These are phyloP conservation scores for Sinosuthora webbiana DNA, from an alignment of 2,113 vertebrate species.

Conservation along the genomic window DNA sequence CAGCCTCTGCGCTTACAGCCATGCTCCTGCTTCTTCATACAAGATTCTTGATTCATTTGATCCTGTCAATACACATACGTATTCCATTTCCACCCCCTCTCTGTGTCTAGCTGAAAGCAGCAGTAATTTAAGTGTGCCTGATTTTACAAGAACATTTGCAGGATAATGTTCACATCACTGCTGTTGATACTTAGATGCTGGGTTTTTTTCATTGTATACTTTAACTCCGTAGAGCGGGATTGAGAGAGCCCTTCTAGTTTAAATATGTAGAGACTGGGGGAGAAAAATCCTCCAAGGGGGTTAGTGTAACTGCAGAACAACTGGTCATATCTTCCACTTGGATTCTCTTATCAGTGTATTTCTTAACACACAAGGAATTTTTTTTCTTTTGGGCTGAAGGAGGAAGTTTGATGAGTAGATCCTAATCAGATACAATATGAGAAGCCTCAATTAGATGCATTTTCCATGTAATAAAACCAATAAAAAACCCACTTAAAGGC, in stretches of 20 bases:
- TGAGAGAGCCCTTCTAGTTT: not conserved
- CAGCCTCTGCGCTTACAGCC: fast-evolving
- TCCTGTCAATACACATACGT: not conserved
- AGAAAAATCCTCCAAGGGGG: not conserved
- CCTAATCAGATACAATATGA: not conserved
- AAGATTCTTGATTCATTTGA: not conserved
- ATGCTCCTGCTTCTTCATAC: not conserved
- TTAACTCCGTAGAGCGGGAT: not conserved
- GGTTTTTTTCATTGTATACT: not conserved
- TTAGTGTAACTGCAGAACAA: not conserved
- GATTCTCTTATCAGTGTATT: not conserved
- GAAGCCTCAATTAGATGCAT: slow-evolving; percentile 23
- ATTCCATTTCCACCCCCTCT: not conserved
- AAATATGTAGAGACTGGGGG: not conserved
- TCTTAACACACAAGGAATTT: not conserved
- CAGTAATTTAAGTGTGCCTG: not conserved
- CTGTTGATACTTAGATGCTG: not conserved
- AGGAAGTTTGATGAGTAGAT: not conserved
- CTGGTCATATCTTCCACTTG: not conserved
- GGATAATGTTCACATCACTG: not conserved
- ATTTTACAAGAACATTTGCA: not conserved
- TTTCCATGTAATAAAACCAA: slow-evolving; percentile 20
- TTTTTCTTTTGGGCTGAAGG: not conserved
- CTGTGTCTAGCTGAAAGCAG: not conserved
- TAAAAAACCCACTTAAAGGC: not conserved